phyloP scores from a whole-genome alignment of 2,797 vertebrate genomes.

The Labeo calbasu region DNA sequence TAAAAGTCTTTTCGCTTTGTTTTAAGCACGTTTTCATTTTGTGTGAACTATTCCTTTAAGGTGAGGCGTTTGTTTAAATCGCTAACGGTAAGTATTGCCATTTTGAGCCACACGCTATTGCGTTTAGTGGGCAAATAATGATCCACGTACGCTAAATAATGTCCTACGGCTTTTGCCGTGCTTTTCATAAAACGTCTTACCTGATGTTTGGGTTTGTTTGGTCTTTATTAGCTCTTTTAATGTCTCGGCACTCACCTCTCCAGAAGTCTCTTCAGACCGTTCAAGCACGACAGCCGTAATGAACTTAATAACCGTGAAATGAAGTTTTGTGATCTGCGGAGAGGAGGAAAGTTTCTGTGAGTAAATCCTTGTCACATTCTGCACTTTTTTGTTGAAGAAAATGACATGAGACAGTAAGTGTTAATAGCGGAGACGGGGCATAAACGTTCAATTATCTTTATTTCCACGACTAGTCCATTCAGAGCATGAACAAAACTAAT shows the following conservation, averaged over 20 bases:
- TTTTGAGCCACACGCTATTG: background rate
- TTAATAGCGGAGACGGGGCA: constrained; percentile 32
- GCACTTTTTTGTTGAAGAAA: constrained; percentile 43
- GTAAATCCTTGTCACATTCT: constrained; percentile 49
- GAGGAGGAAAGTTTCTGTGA: constrained; percentile 66
- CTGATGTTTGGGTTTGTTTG: constrained; percentile 18
- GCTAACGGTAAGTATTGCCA: background rate
- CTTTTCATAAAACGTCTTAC: constrained; percentile 37
- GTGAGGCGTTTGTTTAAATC: background rate
- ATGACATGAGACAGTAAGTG: constrained; percentile 36
- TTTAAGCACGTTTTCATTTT: background rate
- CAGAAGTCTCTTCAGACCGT: constrained; percentile 68
- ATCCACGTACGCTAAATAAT: background rate
- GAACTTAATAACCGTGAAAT: constrained; percentile 84
- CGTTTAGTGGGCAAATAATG: background rate
- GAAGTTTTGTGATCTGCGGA: constrained; percentile 75
- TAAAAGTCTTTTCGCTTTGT: no score
- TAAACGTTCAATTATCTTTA: constrained; percentile 26
- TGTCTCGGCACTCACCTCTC: constrained; percentile 64
- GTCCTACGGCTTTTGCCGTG: constrained; percentile 23
- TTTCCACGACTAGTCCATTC: background rate
- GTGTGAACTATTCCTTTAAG: background rate
- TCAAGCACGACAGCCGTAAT: constrained; percentile 77
- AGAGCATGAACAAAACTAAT: constrained; percentile 25
- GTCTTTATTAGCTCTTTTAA: constrained; percentile 39